phyloP scores from a whole-genome alignment of 2,797 vertebrate genomes.

The Pelochelys cantorii region DNA sequence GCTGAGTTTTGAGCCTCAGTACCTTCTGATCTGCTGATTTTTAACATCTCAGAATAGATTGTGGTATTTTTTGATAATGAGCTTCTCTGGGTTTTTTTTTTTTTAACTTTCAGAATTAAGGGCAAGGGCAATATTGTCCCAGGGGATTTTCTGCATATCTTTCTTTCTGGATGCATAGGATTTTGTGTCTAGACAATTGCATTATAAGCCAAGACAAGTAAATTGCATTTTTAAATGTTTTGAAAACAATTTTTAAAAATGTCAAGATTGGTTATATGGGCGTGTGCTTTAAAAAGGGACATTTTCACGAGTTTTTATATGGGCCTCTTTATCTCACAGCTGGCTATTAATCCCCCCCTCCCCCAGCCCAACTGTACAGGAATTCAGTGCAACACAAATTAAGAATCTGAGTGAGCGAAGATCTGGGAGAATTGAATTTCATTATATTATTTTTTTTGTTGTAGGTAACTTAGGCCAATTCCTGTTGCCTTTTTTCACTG shows the following conservation, averaged over 20 bases:
- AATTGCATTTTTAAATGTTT: neutral
- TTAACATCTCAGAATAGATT: neutral
- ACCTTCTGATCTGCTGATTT: neutral
- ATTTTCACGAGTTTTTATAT: neutral
- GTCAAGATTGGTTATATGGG: neutral
- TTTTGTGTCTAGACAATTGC: neutral
- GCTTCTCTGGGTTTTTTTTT: neutral
- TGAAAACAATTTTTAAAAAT: neutral
- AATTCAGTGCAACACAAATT: neutral
- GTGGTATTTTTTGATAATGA: neutral
- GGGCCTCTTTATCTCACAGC: neutral
- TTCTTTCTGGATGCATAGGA: neutral
- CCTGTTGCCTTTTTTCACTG: neutral
- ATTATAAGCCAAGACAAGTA: neutral
- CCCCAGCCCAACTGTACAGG: accelerated
- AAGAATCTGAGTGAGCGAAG: neutral
- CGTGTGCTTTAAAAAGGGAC: neutral
- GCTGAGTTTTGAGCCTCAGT: neutral
- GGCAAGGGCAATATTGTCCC: neutral
- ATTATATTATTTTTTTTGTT: neutral
- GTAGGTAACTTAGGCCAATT: neutral
- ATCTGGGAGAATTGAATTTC: neutral
- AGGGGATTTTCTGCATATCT: neutral
- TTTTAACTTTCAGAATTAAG: neutral
- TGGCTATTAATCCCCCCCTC: neutral